These are phyloP conservation scores for Andrena trimmerana DNA, from an alignment of 2,888 invertebrate genomes.

Conservation along the genomic window DNA sequence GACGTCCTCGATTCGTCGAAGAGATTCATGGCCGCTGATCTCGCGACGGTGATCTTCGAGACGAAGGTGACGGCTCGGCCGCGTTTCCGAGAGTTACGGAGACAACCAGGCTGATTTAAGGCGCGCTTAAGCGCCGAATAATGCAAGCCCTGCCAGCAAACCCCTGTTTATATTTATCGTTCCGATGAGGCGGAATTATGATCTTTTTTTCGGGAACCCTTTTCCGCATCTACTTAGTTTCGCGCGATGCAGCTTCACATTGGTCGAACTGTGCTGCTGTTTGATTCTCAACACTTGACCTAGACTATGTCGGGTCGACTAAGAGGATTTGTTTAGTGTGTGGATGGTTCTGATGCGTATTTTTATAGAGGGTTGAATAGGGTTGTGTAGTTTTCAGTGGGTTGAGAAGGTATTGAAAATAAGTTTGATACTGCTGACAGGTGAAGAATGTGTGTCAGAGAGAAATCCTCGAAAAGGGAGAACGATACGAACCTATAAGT, in stretches of 20 bases:
- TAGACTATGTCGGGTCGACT: background rate
- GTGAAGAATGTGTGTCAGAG: too few relatives aligned
- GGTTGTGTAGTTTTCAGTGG: background rate
- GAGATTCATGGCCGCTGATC: slow-evolving; percentile 68
- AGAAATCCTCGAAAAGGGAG: too few relatives aligned
- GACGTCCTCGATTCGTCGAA: slow-evolving; percentile 68
- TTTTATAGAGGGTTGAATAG: background rate
- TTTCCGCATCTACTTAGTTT: slow-evolving; percentile 19
- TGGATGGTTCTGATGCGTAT: background rate
- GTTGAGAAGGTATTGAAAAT: too few relatives aligned
- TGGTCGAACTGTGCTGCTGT: slow-evolving; percentile 7
- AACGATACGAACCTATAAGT: too few relatives aligned
- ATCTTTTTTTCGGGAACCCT: slow-evolving; percentile 41
- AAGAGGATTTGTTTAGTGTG: background rate
- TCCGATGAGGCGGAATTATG: slow-evolving; percentile 61
- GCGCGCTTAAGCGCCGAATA: slow-evolving; percentile 64
- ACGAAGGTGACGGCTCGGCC: slow-evolving; percentile 66
- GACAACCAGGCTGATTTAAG: slow-evolving; percentile 66
- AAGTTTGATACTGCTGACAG: too few relatives aligned
- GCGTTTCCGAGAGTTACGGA: slow-evolving; percentile 69
- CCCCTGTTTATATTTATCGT: slow-evolving; percentile 68
- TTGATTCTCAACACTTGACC: slow-evolving; percentile 21
- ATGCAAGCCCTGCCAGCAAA: slow-evolving; percentile 54
- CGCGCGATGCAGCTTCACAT: background rate
- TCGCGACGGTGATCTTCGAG: slow-evolving; percentile 61